Conservation (phyloP, 1,140 invertebrate genomes). For the Temnothorax longispinosus region DNA sequence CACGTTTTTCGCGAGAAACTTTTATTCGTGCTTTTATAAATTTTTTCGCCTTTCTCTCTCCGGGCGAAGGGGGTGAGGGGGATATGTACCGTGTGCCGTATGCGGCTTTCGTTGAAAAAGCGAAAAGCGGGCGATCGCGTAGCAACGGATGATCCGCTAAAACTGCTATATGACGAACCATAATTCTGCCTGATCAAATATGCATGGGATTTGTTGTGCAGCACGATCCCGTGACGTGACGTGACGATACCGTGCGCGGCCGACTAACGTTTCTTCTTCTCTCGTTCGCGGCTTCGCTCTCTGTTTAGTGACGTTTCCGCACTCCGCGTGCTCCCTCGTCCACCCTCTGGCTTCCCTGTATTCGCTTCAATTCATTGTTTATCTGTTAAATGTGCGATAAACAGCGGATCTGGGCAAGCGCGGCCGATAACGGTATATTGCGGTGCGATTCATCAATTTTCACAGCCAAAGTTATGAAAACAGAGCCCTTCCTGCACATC, state of each 20-base stretch:
- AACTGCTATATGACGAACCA: conserved; percentile 81
- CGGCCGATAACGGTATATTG: conserved; percentile 69
- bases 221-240: conserved; percentile 79
- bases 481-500: neutral
- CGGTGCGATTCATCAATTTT: conserved; percentile 62
- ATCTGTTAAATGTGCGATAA: conserved; percentile 81
- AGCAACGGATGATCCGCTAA: conserved; percentile 77
- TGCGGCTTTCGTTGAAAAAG: conserved; percentile 7
- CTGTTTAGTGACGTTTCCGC: neutral
- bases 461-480: conserved; percentile 41
- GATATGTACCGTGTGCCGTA: too few species aligned
- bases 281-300: neutral
- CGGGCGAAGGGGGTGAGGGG: neutral
- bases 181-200: conserved; percentile 83
- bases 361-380: conserved; percentile 79
- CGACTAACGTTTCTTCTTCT: conserved; percentile 1
- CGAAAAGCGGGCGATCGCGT: conserved; percentile 57
- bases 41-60: neutral
- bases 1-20: neutral
- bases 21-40: neutral
- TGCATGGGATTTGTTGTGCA: conserved; percentile 79
- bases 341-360: conserved; percentile 26
- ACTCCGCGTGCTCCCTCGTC: neutral
- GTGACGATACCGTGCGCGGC: conserved; percentile 63
- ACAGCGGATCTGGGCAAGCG: conserved; percentile 71